Evolutionary conservation across 2,797 vertebrate genomes (phyloP).

Genomic region (Poecile montanus): DNA sequence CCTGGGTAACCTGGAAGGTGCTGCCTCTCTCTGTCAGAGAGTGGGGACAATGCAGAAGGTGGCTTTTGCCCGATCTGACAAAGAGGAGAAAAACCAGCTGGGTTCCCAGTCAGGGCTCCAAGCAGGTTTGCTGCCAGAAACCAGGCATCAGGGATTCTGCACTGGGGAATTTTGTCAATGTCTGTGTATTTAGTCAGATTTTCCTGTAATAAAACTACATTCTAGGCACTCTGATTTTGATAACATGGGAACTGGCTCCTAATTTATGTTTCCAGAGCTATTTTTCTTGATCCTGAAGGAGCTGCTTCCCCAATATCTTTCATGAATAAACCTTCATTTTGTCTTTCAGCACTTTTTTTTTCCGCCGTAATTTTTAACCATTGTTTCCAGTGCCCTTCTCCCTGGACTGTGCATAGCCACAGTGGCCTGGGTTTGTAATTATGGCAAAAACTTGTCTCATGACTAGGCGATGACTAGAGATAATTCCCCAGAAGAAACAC

Average conservation of each 20-base stretch:
- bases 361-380: background rate
- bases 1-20: background rate
- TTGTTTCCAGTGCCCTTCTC: conserved; percentile 45
- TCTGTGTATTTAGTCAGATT: conserved; percentile 43
- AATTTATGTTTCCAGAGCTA: background rate
- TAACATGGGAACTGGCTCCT: conserved; percentile 5
- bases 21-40: background rate
- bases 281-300: conserved; percentile 17
- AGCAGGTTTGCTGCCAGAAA: background rate
- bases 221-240: conserved; percentile 27
- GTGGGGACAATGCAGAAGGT: background rate
- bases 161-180: background rate
- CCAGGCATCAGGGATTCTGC: background rate
- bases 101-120: background rate
- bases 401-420: conserved; percentile 12
- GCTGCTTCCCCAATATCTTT: background rate
- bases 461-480: conserved; percentile 58
- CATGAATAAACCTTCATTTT: conserved; percentile 2
- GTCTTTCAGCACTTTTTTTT: background rate
- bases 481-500: conserved; percentile 66
- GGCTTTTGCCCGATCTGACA: background rate
- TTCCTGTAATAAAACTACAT: conserved; percentile 35
- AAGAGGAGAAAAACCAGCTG: background rate
- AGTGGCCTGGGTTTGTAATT: conserved; percentile 50
- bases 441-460: conserved; percentile 44